Evolutionary conservation across 2,888 invertebrate genomes (phyloP).

Genomic region (Coremacera marginata): DNA sequence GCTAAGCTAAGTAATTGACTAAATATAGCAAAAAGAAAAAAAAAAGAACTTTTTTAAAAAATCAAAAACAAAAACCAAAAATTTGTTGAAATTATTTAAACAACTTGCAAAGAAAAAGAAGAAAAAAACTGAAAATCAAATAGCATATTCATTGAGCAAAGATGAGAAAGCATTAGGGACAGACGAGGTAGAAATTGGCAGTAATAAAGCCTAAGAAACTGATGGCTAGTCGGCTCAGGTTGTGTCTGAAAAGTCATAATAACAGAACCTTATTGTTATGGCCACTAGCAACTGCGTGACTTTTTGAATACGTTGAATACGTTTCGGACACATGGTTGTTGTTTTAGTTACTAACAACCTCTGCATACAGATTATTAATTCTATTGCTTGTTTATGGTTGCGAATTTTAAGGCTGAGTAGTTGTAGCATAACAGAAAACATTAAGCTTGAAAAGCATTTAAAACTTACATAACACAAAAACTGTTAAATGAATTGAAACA

Average conservation of each 20-base stretch:
- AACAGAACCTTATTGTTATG: too few species aligned
- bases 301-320: too few species aligned
- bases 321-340: too few species aligned
- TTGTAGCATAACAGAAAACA: background rate
- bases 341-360: background rate
- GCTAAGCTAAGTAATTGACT: background rate
- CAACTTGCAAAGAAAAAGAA: background rate
- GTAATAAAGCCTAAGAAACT: background rate
- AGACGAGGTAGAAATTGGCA: background rate
- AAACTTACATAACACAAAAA: background rate
- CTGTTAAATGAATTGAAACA: background rate
- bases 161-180: background rate
- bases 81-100: slow-evolving; percentile 11
- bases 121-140: background rate
- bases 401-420: slow-evolving; percentile 25
- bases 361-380: background rate
- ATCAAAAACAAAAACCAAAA: slow-evolving; percentile 6
- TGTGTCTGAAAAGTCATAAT: too few species aligned
- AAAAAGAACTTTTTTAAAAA: background rate
- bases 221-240: too few species aligned
- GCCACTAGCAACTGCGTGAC: too few species aligned
- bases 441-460: background rate
- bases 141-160: background rate
- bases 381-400: slow-evolving; percentile 10
- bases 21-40: slow-evolving; percentile 18